phyloP scores from a whole-genome alignment of 2,113 vertebrate species.

The Oryzias melastigma region DNA sequence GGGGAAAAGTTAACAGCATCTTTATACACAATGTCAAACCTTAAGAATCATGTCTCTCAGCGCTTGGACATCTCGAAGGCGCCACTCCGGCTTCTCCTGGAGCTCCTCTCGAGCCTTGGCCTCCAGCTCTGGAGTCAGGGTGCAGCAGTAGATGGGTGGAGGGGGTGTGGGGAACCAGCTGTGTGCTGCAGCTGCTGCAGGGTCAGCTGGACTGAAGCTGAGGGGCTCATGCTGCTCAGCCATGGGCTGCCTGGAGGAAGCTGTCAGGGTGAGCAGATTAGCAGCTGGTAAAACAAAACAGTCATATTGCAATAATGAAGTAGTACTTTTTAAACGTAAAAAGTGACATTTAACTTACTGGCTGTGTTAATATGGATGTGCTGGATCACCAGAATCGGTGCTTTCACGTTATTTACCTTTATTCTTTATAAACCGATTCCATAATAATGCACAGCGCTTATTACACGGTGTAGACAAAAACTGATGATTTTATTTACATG shows the following conservation, averaged over 20 bases:
- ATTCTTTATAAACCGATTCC: no score
- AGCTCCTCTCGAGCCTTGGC: slow-evolving; percentile 94
- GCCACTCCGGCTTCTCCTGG: slow-evolving; percentile 97
- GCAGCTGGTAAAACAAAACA: no score
- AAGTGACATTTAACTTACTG: no score
- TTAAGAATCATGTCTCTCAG: slow-evolving; percentile 95
- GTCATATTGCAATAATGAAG: no score
- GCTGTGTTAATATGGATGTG: no score
- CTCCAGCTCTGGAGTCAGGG: slow-evolving; percentile 86
- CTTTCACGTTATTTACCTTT: no score
- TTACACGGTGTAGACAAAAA: no score
- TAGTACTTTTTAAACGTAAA: no score
- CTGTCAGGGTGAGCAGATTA: slow-evolving; percentile 9
- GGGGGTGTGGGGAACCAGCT: slow-evolving; percentile 73
- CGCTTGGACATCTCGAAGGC: slow-evolving; percentile 92
- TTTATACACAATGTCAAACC: slow-evolving; percentile 30
- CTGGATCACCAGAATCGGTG: no score
- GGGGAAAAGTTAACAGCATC: no score
- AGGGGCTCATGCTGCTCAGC: slow-evolving; percentile 86
- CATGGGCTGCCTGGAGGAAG: slow-evolving; percentile 76
- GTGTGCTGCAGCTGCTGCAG: slow-evolving; percentile 63
- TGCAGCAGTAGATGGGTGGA: slow-evolving; percentile 85
- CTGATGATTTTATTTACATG: no score
- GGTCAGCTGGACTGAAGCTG: slow-evolving; percentile 75
- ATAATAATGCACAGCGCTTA: no score